Evolutionary conservation across 2,888 invertebrate species (phyloP).

Genomic region (Chrysolina haemoptera): DNA sequence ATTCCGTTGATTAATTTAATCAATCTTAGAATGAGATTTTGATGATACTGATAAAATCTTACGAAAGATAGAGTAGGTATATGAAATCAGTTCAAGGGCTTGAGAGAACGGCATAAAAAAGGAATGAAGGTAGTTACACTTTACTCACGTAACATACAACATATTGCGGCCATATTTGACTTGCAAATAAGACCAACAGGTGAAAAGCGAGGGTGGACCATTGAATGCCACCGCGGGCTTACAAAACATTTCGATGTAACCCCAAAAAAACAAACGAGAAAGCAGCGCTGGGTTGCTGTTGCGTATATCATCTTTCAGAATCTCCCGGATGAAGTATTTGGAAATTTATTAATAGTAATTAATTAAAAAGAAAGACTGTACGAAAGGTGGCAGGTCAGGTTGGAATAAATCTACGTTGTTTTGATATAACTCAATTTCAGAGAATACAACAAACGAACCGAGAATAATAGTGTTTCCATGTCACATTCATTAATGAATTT

Average conservation of each 20-base stretch:
- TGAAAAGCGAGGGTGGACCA: constrained; percentile 65
- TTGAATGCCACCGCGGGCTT: constrained; percentile 56
- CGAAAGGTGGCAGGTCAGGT: constrained; percentile 45
- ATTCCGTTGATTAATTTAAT: no score
- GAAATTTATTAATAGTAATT: constrained; percentile 54
- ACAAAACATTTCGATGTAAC: constrained; percentile 48
- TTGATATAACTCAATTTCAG: background rate
- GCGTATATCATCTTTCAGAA: constrained; percentile 50
- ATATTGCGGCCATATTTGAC: constrained; percentile 58
- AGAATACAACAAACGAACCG: background rate
- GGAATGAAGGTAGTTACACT: constrained; percentile 26
- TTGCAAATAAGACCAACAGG: constrained; percentile 64
- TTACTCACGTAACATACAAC: constrained; percentile 51
- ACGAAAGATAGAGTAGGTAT: background rate
- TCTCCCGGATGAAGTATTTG: constrained; percentile 52
- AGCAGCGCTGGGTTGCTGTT: constrained; percentile 42
- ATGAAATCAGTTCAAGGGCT: background rate
- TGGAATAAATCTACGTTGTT: constrained; percentile 44
- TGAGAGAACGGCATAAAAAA: background rate
- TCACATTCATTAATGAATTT: no score
- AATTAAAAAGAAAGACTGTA: constrained; percentile 50
- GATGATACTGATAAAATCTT: background rate
- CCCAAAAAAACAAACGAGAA: constrained; percentile 42
- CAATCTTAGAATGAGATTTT: no score
- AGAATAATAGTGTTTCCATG: no score